These are phyloP conservation scores for Anas flavirostris DNA, from an alignment of 2,797 vertebrate species.

Conservation along the genomic window DNA sequence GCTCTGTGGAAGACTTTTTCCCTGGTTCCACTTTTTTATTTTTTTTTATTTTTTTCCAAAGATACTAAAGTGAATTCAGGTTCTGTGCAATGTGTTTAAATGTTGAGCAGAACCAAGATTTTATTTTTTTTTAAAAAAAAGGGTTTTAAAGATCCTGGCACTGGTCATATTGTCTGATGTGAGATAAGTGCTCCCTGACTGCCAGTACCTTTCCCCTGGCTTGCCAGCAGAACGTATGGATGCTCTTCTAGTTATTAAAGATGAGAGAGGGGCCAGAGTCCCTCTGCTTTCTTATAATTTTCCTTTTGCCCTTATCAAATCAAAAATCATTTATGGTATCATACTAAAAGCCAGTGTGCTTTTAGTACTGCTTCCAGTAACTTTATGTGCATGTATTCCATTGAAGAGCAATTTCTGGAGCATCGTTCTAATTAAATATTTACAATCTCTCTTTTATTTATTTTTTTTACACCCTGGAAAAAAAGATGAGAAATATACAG, in stretches of 20 bases:
- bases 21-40: not conserved
- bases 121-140: no score
- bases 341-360: not conserved
- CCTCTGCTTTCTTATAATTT: not conserved
- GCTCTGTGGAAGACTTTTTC: not conserved
- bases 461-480: not conserved
- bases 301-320: not conserved
- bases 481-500: not conserved
- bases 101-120: not conserved
- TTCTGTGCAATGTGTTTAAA: not conserved
- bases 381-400: not conserved
- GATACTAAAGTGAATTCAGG: not conserved
- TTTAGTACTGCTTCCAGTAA: not conserved
- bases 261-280: not conserved
- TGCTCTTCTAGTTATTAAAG: not conserved
- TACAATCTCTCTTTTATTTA: not conserved
- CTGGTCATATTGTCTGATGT: not conserved
- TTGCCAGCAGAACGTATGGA: not conserved
- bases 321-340: not conserved
- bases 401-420: not conserved
- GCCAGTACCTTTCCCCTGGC: not conserved
- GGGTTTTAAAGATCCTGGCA: not conserved
- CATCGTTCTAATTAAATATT: constrained; percentile 4
- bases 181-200: not conserved
- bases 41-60: not conserved